Evolutionary conservation across 35 echinoderm and acorn worm species (phyloP).

Genomic region (Strongylocentrotus purpuratus): DNA sequence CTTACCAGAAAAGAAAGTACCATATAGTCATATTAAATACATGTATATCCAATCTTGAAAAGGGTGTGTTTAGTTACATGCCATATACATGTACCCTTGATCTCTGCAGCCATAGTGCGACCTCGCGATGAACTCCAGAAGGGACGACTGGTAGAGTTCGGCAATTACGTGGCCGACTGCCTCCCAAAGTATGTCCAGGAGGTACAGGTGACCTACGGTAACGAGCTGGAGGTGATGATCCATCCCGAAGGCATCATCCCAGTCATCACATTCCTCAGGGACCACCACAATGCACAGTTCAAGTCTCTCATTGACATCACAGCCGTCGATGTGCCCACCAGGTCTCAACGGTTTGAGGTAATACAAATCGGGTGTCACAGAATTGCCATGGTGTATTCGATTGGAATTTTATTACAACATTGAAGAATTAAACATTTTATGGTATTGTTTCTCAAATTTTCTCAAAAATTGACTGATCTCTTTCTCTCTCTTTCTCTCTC

Average conservation of each 20-base stretch:
- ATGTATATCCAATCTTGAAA: neutral
- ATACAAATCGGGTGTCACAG: too few species aligned
- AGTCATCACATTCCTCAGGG: conserved; percentile 84
- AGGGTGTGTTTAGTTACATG: neutral
- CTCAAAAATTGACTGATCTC: too few species aligned
- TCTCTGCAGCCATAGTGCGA: conserved; percentile 73
- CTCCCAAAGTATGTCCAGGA: conserved; percentile 93
- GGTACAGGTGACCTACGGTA: conserved; percentile 80
- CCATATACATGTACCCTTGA: neutral
- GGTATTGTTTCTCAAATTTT: too few species aligned
- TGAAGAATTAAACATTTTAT: too few species aligned
- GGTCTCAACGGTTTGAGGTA: conserved; percentile 94
- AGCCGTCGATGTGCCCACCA: conserved; percentile 92
- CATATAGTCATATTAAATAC: too few species aligned
- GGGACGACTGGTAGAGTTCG: conserved; percentile 83
- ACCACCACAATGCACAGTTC: conserved; percentile 94
- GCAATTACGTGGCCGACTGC: conserved; percentile 84
- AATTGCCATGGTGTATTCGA: too few species aligned
- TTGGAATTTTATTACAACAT: too few species aligned
- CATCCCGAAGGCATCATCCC: conserved; percentile 94
- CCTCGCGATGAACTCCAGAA: conserved; percentile 83
- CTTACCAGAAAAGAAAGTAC: neutral
- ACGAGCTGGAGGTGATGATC: conserved; percentile 94
- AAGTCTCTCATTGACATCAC: conserved; percentile 91
- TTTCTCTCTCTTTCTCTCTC: too few species aligned